Percentiles rank a stretch among this genome's conserved stretches.
These are phyloP conservation scores for Thalassarche chlororhynchos DNA, from an alignment of 2,113 vertebrate species.

Conservation along the genomic window DNA sequence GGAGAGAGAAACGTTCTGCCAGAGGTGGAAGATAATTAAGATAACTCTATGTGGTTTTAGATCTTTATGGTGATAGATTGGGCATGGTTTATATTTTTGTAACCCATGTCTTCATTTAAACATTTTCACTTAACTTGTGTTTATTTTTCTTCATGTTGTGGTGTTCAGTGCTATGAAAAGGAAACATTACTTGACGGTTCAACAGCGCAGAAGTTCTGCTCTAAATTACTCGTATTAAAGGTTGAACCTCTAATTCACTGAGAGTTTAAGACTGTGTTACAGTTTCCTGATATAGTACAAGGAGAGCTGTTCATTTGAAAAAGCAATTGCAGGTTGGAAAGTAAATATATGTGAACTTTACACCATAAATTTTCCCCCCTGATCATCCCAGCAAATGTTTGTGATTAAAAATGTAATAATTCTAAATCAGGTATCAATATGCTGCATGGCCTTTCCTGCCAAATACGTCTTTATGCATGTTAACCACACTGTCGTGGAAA, in stretches of 20 bases:
- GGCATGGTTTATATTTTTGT: background rate
- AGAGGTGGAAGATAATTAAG: background rate
- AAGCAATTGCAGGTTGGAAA: conserved; percentile 73
- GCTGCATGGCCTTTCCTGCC: conserved; percentile 73
- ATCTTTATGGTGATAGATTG: background rate
- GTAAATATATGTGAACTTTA: background rate
- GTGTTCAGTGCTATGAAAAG: background rate
- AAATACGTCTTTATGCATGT: conserved; percentile 70
- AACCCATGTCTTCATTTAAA: background rate
- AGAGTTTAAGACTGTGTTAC: background rate
- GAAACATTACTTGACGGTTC: background rate
- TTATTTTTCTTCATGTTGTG: background rate
- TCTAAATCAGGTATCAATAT: background rate
- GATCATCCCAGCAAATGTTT: conserved; percentile 9
- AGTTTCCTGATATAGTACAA: background rate
- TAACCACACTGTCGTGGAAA: conserved; percentile 19
- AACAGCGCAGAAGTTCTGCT: background rate
- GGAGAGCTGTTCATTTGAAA: conserved; percentile 77
- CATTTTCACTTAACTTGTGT: background rate
- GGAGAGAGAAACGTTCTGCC: background rate
- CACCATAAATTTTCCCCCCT: background rate
- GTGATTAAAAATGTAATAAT: background rate
- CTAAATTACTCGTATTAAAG: background rate
- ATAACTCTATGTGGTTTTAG: background rate
- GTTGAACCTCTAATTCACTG: background rate